phyloP scores from a whole-genome alignment of 1,140 invertebrate genomes.

The Nomia melanderi region DNA sequence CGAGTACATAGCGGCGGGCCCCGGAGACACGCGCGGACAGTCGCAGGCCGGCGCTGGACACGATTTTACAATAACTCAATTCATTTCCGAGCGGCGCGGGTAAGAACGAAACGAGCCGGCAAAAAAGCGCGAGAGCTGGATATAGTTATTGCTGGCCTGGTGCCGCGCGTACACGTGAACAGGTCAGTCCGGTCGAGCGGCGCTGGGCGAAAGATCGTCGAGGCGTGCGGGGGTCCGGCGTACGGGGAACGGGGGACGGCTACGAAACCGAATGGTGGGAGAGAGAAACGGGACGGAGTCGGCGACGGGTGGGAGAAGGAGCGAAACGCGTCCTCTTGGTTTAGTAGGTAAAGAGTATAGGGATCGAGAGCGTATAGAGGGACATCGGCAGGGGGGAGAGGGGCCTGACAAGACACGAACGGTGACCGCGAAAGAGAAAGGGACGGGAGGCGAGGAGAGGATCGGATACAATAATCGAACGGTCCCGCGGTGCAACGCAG shows the following conservation, averaged over 20 bases:
- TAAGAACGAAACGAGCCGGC: slow-evolving; percentile 51
- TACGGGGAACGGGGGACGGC: neutral
- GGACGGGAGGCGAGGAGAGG: neutral
- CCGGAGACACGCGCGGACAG: slow-evolving; percentile 44
- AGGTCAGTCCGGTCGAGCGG: slow-evolving; percentile 63
- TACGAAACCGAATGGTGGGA: slow-evolving; percentile 9
- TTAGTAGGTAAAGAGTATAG: too few species aligned
- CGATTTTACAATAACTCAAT: slow-evolving; percentile 64
- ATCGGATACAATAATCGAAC: slow-evolving; percentile 64
- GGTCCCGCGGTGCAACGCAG: slow-evolving; percentile 46
- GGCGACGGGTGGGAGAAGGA: neutral
- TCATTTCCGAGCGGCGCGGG: slow-evolving; percentile 49
- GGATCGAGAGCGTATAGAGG: neutral
- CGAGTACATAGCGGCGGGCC: neutral
- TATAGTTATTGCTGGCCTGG: slow-evolving; percentile 62
- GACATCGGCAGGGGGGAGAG: neutral
- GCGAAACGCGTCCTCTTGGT: too few species aligned
- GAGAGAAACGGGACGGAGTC: slow-evolving; percentile 16
- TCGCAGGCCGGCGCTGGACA: slow-evolving; percentile 36
- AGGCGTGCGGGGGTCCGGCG: neutral
- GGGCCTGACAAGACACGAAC: neutral
- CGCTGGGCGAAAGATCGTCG: slow-evolving; percentile 7
- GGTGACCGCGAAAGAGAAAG: neutral
- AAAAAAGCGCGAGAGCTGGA: slow-evolving; percentile 54
- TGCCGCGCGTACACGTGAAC: slow-evolving; percentile 47